Base-by-base conservation (phyloP, 2,797 vertebrate species). In the Xiphorhynchus erythropygius region DNA sequence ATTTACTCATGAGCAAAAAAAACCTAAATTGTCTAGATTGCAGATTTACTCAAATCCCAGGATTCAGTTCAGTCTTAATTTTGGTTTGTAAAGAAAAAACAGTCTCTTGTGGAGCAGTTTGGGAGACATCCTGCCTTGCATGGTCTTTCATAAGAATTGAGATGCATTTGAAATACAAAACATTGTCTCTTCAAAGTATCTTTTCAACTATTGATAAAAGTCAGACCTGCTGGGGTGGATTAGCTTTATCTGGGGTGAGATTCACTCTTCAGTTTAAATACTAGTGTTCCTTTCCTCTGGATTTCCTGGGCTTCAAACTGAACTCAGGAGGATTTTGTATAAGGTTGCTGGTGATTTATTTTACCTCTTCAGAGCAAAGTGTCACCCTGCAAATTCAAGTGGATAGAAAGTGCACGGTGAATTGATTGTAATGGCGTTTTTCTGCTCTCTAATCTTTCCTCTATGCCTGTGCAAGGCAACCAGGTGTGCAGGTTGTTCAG, bases 171-270 rank as follows among this genome's bases (percentile, higher is more conserved):
- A 91, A 89, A 94, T 93, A 93, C 39, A 93, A 81, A 95, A 69
- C 33, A 39, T 64, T 82, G 28, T 82, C 14, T 85, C 63, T 94
- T 95, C 80, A 77, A 84, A 95, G 77, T 84, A n/a, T 67, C 74
- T 95, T 94, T 91, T 95, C 47, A 84, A n/a, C 59, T 73, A 9
- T 3, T 27, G 63, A 93, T 93, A 70, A 69, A 93, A 95, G 91
- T 86, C 62, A 89, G 70, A 75, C 47, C 62, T 88, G 65, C 57
- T 23, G 33, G 39, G 33, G 24, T 82, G 80, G 63, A 93, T 94
- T 95, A 95, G 44, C 47, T 85, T 90, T 94, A 90, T 89, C 74
- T 90, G 59, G 52, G 57, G 60, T 79, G 80, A 82, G 67, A 63
- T 76, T 94, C 52, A 64, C n/a, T 91, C 28, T 86, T 91, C 44